These are phyloP conservation scores for Sternarchorhynchus goeldii DNA, from an alignment of 2,797 vertebrate genomes.

Conservation along the genomic window DNA sequence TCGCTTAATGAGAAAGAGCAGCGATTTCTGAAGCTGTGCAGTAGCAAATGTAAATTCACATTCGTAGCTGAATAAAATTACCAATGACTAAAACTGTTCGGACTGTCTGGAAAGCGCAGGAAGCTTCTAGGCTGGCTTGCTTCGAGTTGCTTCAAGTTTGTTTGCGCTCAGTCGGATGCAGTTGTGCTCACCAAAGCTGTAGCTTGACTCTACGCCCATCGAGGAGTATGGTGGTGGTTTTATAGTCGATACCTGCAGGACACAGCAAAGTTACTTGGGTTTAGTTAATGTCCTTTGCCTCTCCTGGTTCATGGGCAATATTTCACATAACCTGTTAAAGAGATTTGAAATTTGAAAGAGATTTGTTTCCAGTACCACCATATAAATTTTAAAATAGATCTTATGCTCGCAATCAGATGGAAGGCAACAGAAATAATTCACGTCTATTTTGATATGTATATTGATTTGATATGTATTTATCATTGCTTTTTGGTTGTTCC, in stretches of 20 bases:
- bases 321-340: not conserved
- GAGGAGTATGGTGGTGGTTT: conserved; percentile 86
- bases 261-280: conserved; percentile 6
- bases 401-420: not conserved
- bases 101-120: not conserved
- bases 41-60: not conserved
- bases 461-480: too few relatives aligned
- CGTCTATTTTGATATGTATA: not conserved
- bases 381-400: not conserved
- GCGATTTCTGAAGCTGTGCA: not conserved
- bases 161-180: conserved; percentile 13
- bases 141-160: not conserved
- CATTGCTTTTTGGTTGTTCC: not conserved
- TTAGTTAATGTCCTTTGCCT: not conserved
- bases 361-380: not conserved
- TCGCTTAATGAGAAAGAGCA: not conserved
- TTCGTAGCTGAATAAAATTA: not conserved
- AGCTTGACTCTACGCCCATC: conserved; percentile 85
- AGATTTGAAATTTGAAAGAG: not conserved
- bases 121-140: not conserved
- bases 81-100: not conserved
- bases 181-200: conserved; percentile 80
- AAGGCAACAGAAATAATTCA: not conserved
- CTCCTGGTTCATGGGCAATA: not conserved
- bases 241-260: conserved; percentile 82